phyloP scores from a whole-genome alignment of 2,888 invertebrate genomes.

The Uropetala carovei region DNA sequence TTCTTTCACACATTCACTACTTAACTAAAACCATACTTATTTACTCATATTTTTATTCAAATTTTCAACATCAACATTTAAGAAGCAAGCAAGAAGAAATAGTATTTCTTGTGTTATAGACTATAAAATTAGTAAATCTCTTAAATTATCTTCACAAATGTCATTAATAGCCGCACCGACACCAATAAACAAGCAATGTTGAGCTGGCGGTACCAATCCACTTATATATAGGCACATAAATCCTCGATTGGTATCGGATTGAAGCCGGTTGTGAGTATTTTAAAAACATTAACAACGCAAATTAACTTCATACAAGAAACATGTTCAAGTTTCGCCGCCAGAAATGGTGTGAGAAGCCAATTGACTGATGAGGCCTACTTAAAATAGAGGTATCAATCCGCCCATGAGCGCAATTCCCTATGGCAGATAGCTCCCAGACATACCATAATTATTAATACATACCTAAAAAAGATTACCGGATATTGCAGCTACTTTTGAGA shows the following conservation, averaged over 20 bases:
- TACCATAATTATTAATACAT: not conserved
- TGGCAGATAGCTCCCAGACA: slow-evolving; percentile 50
- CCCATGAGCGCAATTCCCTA: slow-evolving; percentile 57
- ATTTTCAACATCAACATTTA: too few species aligned
- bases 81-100: too few species aligned
- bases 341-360: slow-evolving; percentile 36
- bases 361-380: slow-evolving; percentile 57
- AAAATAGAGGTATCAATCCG: slow-evolving; percentile 62
- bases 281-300: not conserved
- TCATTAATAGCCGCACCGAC: not conserved
- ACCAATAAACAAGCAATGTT: not conserved
- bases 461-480: slow-evolving; percentile 25
- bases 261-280: not conserved
- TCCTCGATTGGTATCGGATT: not conserved
- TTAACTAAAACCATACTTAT: too few species aligned
- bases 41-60: too few species aligned
- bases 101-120: too few species aligned
- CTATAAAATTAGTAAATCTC: too few species aligned
- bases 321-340: slow-evolving; percentile 52
- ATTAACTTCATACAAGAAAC: not conserved
- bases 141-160: not conserved
- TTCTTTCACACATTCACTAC: too few species aligned
- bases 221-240: not conserved
- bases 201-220: not conserved
- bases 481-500: slow-evolving; percentile 17